phyloP scores from a whole-genome alignment of 2,113 vertebrate species.

The Cryptomyrus ogoouensis region DNA sequence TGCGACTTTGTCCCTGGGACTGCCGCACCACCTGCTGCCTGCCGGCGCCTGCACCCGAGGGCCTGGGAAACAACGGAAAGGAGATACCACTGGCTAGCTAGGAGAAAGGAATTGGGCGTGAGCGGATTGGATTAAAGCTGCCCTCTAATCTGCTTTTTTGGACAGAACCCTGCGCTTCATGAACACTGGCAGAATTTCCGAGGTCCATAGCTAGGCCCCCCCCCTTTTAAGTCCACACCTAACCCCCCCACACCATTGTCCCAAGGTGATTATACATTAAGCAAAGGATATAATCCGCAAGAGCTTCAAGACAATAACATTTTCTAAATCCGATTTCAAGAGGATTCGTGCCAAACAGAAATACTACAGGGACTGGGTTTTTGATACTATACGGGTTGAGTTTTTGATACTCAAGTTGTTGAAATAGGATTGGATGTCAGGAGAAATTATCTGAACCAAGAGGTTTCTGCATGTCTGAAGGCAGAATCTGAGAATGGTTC shows the following conservation, averaged over 20 bases:
- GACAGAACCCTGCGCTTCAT: background rate
- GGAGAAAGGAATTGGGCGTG: background rate
- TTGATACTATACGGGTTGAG: background rate
- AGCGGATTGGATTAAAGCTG: background rate
- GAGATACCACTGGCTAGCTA: background rate
- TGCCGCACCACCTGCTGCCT: background rate
- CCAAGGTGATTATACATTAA: background rate
- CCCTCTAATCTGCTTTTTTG: background rate
- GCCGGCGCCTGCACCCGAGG: background rate
- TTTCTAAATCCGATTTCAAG: slow-evolving; percentile 15
- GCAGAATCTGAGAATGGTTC: background rate
- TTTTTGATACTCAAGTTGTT: background rate
- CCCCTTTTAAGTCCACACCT: background rate
- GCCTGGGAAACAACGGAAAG: background rate
- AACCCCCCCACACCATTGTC: background rate
- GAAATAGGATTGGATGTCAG: background rate
- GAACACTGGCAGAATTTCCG: background rate
- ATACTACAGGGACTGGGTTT: background rate
- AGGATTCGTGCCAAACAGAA: background rate
- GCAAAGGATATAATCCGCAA: background rate
- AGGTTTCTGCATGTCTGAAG: background rate
- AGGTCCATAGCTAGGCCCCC: background rate
- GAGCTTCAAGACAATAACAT: background rate
- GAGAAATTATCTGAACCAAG: background rate
- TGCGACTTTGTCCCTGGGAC: background rate